Conservation (phyloP, 2,113 vertebrate species). For the Semnornis frantzii region DNA sequence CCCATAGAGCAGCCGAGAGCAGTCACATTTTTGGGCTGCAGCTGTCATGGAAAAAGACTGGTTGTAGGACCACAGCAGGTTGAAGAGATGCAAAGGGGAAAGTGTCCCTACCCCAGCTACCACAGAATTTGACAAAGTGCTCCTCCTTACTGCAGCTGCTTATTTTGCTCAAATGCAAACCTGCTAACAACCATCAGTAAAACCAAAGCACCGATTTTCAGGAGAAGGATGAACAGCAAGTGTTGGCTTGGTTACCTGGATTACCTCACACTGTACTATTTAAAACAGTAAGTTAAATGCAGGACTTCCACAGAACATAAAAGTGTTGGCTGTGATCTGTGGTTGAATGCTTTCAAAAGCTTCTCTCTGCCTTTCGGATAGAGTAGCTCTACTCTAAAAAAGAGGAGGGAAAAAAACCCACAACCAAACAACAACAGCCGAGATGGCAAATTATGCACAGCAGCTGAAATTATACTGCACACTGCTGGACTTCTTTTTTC, state of each 20-base stretch:
- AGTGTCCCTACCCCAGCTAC: neutral
- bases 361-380: neutral
- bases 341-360: neutral
- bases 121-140: neutral
- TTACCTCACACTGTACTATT: neutral
- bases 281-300: neutral
- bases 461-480: neutral
- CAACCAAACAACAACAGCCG: neutral
- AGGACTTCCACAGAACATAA: neutral
- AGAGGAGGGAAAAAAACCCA: accelerated
- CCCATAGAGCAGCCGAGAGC: neutral
- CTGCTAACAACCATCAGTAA: neutral
- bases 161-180: neutral
- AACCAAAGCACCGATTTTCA: neutral
- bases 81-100: accelerated
- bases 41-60: neutral
- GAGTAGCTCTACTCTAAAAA: neutral
- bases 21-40: neutral
- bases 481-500: neutral
- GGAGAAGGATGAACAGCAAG: neutral
- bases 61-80: accelerated
- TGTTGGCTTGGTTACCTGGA: neutral
- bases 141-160: neutral
- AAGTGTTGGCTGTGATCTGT: neutral
- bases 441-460: neutral